A percentile compares a stretch with the other conserved stretches of the same genome.
Conservation (phyloP, 2,888 invertebrate species). For the Thelaira solivaga region DNA sequence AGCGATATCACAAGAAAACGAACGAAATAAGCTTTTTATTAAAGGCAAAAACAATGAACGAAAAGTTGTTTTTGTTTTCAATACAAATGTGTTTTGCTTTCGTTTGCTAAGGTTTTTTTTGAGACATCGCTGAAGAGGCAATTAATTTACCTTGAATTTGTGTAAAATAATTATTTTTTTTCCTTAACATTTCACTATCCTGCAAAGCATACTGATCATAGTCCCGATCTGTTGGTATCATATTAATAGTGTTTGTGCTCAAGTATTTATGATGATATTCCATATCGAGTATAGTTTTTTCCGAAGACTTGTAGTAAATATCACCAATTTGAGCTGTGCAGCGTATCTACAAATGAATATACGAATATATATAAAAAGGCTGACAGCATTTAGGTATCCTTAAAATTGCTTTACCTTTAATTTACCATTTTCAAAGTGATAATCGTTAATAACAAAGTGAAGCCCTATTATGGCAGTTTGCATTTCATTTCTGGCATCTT, state of each 20-base stretch:
- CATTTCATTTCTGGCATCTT: slow-evolving; percentile 74
- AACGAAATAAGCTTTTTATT: too few species aligned
- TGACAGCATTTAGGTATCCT: too few species aligned
- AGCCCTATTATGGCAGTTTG: slow-evolving; percentile 79
- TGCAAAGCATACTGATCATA: slow-evolving; percentile 75
- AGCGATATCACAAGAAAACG: too few species aligned
- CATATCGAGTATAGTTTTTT: slow-evolving; percentile 80
- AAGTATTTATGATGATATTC: slow-evolving; percentile 74
- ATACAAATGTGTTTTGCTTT: neutral
- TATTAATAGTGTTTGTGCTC: slow-evolving; percentile 71
- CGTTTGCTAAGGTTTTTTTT: too few species aligned
- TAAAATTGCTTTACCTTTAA: slow-evolving; percentile 77
- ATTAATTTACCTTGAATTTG: slow-evolving; percentile 76
- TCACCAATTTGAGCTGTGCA: slow-evolving; percentile 83
- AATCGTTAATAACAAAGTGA: slow-evolving; percentile 78
- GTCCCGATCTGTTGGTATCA: slow-evolving; percentile 67
- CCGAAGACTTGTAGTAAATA: slow-evolving; percentile 83
- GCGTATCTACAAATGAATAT: slow-evolving; percentile 77
- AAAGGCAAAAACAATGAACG: neutral
- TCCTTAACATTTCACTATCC: slow-evolving; percentile 73
- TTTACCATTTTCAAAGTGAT: slow-evolving; percentile 79
- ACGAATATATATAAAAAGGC: neutral
- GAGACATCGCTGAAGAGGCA: too few species aligned
- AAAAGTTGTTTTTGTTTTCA: neutral
- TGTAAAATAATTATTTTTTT: slow-evolving; percentile 75